Base-by-base conservation (phyloP, 1,140 invertebrate species). In the Drosophila arizonae region DNA sequence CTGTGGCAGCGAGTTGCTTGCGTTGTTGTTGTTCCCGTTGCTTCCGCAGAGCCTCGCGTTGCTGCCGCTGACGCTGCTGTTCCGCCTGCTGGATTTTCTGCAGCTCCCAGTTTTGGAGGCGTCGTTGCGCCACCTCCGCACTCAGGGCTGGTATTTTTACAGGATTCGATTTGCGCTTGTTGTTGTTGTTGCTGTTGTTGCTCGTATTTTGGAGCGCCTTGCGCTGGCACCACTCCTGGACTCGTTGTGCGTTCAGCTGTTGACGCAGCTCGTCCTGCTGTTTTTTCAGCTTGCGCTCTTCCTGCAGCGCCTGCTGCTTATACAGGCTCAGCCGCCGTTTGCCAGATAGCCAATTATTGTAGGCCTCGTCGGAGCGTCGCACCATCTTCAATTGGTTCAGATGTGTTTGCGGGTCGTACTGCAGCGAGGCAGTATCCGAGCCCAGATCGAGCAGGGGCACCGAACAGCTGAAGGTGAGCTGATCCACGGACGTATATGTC, bases 271-370 rank as follows among this genome's bases (percentile, higher is more conserved):
- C 52, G 3, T 26, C 46, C 1, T 28, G 15, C 13, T 81, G 39
- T 21, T 26, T 39, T 24, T 69, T 30, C 13, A 26, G 46, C 26
- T 74, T 43, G 11, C 56, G 33, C 10, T 60, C 33, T 8, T 61
- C 28, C 10, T 45, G 63, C 21, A 50, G 43, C 1, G 58, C 70
- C 24, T 72, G 73, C 5, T 60, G 43, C 17, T 71, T 76, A 43
- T 62, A 74, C 3, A 79, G 76, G 30, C 41, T 21, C 17, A 74
- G 73, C 3, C 46, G 63, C 4, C 55, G 57, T 68, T 87, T 87
- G 15, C 48, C 76, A n/a, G 76, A 74, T 9, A 87, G 52, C 82
- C 82, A 87, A 33, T 77, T 87, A 13, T 79, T 67, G 51, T 79
- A 87, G 52, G 82, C 82, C 45, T 79, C 84, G 10, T 43, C 50